Evolutionary conservation across 2,888 invertebrate species (phyloP), one percentile per base, ranked within the genome.

Genomic region (Nomada fucata): DNA sequence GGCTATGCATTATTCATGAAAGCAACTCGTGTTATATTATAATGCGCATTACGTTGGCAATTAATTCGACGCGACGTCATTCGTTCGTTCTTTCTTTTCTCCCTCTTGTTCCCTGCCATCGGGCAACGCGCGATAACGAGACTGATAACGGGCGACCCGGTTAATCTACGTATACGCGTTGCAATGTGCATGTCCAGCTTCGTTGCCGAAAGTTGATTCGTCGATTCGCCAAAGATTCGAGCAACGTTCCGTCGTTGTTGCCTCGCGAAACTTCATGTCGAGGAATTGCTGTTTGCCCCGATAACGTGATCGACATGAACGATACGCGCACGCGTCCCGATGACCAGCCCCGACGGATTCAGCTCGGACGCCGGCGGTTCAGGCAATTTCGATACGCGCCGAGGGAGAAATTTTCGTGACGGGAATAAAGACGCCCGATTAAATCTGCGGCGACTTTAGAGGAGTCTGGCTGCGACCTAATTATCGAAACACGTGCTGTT

Each of bases 1-100:
- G 91, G 91, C 92, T 92, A 91, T 91, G 91, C 92, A 91, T 92
- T 91, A 92, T 92, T 92, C 91, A 92, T 92, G 91, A 93, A 93
- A 93, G 90, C 90, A 92, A 92, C 92, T 92, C 88, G 88, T 90
- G 86, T 91, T 91, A 91, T 86, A 86, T 88, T 86, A 88, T 84
- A 83, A 79, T 71, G 79, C 77, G 82, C 73, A 88, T 74, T 72
- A 75, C 18, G 15, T n/a, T 52, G 73, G 71, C 76, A 73, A 83
- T 88, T 85, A 80, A 80, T 82, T 75, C 63, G 75, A 53, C 76
- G 76, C 80, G 74, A 74, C 72, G 78, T 26, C 44, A 29, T 70
- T 47, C 60, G 63, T 57, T 61, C 74, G 78, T 68, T 69, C 26
- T n/a, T 26, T 29, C 7, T 44, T 36, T 55, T 11, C 4, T 0